Conservation (phyloP, 1,140 invertebrate genomes). For the Brachionus calyciflorus region DNA sequence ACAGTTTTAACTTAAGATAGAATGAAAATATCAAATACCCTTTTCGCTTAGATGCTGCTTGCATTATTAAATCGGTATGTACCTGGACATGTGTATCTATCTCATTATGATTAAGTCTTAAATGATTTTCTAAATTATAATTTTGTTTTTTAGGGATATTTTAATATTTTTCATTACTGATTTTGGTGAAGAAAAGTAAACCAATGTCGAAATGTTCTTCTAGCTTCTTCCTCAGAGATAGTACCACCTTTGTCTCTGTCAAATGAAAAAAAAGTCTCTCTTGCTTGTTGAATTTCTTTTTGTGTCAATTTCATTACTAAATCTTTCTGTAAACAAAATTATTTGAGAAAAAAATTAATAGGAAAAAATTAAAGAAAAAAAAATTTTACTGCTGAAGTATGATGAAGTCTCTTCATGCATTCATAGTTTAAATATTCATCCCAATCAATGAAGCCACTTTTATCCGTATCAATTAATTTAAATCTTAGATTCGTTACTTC, state of each 20-base stretch:
- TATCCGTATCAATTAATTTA: constrained; percentile 26
- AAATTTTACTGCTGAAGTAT: neutral
- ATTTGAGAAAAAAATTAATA: neutral
- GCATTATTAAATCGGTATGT: constrained; percentile 31
- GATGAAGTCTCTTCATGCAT: constrained; percentile 42
- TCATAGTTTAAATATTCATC: constrained; percentile 42
- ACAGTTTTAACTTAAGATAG: neutral
- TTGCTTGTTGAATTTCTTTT: constrained; percentile 38
- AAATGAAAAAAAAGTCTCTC: constrained; percentile 38
- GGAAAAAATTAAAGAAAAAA: neutral
- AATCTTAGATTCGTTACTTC: constrained; percentile 15
- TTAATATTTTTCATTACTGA: no score
- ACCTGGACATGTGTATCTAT: constrained; percentile 36
- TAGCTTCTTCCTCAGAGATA: constrained; percentile 32
- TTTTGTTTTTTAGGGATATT: no score
- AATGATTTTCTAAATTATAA: no score
- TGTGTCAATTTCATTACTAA: constrained; percentile 8
- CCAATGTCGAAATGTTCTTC: constrained; percentile 41
- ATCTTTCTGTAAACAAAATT: neutral
- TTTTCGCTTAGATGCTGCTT: neutral
- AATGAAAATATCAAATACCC: neutral
- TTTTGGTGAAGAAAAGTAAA: constrained; percentile 39
- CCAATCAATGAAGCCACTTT: constrained; percentile 35
- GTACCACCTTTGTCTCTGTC: constrained; percentile 38
- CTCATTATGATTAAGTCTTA: neutral